These are phyloP conservation scores for Galeopterus variegatus DNA, from an alignment of 2,113 vertebrate genomes.

Conservation along the genomic window DNA sequence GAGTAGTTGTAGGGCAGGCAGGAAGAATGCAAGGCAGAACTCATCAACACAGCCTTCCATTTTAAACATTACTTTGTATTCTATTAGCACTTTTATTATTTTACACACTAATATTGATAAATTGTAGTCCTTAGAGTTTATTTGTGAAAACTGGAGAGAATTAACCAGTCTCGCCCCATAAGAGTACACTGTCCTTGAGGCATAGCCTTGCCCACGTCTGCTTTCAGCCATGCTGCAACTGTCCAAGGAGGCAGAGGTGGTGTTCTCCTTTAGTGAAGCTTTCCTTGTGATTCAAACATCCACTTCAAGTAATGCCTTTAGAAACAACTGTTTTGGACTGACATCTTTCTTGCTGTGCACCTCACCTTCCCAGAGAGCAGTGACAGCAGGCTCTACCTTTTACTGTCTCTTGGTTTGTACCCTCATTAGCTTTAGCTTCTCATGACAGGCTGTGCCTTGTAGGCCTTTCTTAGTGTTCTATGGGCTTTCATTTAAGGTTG, in stretches of 20 bases:
- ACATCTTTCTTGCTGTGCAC: accelerated
- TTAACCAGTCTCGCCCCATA: not conserved
- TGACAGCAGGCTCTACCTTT: not conserved
- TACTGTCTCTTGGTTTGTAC: not conserved
- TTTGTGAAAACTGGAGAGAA: not conserved
- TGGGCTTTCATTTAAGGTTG: not conserved
- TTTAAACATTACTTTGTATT: not conserved
- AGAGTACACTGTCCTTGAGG: not conserved
- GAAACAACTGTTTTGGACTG: not conserved
- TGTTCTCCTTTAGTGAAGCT: too few species aligned
- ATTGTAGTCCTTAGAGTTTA: not conserved
- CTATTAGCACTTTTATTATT: not conserved
- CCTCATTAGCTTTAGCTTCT: not conserved
- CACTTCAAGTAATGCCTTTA: not conserved
- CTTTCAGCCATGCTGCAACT: not conserved
- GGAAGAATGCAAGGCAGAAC: not conserved
- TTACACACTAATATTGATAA: not conserved
- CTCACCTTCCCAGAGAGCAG: not conserved
- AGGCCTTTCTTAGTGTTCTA: not conserved
- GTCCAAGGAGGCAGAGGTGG: too few species aligned
- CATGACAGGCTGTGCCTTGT: accelerated
- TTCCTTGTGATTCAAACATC: not conserved
- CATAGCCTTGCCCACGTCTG: too few species aligned
- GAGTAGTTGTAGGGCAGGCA: not conserved
- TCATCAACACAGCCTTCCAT: not conserved